Base-by-base conservation (phyloP, 2,888 invertebrate genomes). In the Yponomeuta malinellus region DNA sequence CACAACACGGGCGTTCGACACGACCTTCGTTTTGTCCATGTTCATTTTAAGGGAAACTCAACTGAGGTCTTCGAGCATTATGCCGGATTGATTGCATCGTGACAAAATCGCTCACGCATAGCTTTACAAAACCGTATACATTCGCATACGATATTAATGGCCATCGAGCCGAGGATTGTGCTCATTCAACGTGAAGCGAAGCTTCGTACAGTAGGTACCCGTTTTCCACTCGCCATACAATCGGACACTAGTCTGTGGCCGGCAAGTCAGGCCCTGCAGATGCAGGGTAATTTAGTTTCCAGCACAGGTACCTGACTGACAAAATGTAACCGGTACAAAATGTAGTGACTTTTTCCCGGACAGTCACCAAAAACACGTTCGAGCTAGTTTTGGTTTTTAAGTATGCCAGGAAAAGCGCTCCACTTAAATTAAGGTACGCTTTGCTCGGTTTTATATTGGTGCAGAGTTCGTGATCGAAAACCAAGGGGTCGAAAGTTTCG, bases 251-350 rank as follows among this genome's bases (percentile, higher is more conserved):
- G 33, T 52, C 10, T 4, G 52, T 12, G 10, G 23, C 23, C 23
- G 23, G 52, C 52, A 10, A 12, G 12, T 2, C 9, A 2, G 6
- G 52, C 52, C 52, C 52, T 59, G 52, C 52, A 12, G 52, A 15
- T 59, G 52, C 15, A 59, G 15, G 15, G 52, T 59, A 59, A 59
- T 59, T 59, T 15, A 59, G 52, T 59, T 59, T 3, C 52, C 52
- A 59, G 52, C 52, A 59, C 52, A 59, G 15, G 52, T 59, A 59
- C 52, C 52, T 59, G 52, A 59, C 52, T 59, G 52, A 59, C 52
- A 59, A 59, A 59, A 59, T 59, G 52, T 9, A 59, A 23, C 23
- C 23, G 23, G 23, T 23, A 59, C 52, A 59, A 59, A 59, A 59
- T 59, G 52, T 9, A 59, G 52, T 59, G 15, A 59, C 52, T 59